These are phyloP conservation scores for Alethe castanea DNA, from an alignment of 2,113 vertebrate genomes.

Conservation along the genomic window DNA sequence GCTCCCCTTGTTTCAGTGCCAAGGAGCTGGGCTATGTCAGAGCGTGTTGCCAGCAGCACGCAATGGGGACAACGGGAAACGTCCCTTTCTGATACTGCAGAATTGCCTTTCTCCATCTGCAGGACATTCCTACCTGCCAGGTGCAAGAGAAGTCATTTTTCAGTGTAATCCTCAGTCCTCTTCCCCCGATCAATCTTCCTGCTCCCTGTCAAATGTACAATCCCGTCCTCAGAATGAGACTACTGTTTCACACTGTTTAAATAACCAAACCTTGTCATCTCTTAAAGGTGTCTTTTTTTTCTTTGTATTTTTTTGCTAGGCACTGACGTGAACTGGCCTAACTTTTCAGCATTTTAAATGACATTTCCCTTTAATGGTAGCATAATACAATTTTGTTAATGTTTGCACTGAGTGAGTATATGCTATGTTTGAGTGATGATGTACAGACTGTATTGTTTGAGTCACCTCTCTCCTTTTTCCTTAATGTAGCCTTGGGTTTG, in stretches of 20 bases:
- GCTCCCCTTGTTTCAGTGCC: not conserved
- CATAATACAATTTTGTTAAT: not conserved
- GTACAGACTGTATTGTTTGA: not conserved
- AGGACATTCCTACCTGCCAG: not conserved
- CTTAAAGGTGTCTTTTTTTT: not conserved
- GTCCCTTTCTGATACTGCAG: not conserved
- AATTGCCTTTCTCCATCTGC: not conserved
- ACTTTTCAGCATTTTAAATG: slow-evolving; percentile 2
- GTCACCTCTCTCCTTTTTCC: not conserved
- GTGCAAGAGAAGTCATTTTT: not conserved
- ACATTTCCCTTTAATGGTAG: slow-evolving; percentile 14
- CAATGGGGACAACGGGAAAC: not conserved
- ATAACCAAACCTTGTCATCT: slow-evolving; percentile 11
- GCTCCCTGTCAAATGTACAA: not conserved
- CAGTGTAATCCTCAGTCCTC: not conserved
- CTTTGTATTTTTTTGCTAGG: not conserved
- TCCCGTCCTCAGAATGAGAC: not conserved
- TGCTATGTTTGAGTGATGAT: slow-evolving; percentile 2
- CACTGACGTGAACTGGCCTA: not conserved
- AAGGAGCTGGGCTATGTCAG: not conserved
- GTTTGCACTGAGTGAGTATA: not conserved
- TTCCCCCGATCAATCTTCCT: not conserved
- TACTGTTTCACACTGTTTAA: not conserved
- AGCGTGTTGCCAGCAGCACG: fast-evolving
- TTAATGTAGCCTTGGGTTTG: not conserved